A percentile compares a stretch with the other conserved stretches of the same genome.
Evolutionary conservation across 92 coral and sea anemone genomes (phyloP).

Genomic region (Phenganax marumi): DNA sequence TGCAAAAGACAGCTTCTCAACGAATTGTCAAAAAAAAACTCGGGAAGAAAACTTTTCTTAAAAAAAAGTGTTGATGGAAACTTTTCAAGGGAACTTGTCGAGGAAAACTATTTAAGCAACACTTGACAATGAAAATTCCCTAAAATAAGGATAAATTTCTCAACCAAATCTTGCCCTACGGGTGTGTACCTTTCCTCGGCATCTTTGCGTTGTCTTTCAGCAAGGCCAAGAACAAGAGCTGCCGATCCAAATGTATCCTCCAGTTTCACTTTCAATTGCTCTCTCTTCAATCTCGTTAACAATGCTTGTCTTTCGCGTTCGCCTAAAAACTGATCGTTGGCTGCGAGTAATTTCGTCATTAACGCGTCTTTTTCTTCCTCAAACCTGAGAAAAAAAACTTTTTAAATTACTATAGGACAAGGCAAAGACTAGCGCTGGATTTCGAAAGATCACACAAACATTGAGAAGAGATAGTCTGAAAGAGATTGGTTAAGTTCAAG

Average conservation of each 20-base stretch:
- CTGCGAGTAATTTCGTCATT: conserved; percentile 80
- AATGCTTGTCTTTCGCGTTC: conserved; percentile 92
- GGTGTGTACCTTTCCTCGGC: conserved; percentile 75
- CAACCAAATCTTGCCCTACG: no score
- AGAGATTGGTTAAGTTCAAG: background rate
- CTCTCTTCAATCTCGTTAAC: conserved; percentile 84
- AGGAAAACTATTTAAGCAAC: no score
- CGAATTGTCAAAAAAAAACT: no score
- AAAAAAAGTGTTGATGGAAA: no score
- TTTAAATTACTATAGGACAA: background rate
- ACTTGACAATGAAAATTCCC: no score
- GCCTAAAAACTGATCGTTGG: conserved; percentile 79
- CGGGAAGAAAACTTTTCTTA: no score
- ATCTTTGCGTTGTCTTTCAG: conserved; percentile 86
- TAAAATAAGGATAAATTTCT: no score
- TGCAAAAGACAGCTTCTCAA: no score
- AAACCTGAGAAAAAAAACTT: conserved; percentile 47
- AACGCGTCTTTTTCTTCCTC: conserved; percentile 96
- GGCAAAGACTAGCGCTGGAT: background rate
- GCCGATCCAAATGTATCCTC: conserved; percentile 92
- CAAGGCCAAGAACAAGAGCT: conserved; percentile 94
- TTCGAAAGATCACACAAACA: no score
- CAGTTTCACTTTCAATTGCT: conserved; percentile 79
- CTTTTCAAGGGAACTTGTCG: no score
- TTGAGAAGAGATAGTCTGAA: no score